Base-by-base conservation (phyloP, 2,888 invertebrate genomes). In the Sesamia inferens region DNA sequence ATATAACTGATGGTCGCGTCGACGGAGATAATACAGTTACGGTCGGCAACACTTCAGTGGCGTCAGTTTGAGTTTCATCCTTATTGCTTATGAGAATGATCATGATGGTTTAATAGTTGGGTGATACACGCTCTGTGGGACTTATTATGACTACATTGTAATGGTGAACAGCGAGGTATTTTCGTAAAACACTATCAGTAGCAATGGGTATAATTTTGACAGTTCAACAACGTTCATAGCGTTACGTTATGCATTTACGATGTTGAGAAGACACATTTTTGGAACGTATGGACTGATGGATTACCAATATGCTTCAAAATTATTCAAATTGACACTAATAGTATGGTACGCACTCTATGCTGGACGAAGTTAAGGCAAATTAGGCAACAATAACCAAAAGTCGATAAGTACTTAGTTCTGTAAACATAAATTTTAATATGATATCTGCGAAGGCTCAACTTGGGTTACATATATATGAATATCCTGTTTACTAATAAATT, bases 1-100 rank as follows among this genome's bases (percentile, higher is more conserved):
- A 76, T 82, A 71, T 78, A 80, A 85, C 71, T 82, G 76, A 84
- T 81, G 84, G 62, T 68, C 14, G 71, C 68, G 76, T 68, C 58
- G 72, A 80, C 71, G 54, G 62, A 79, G 75, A 79, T 84, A 81
- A 78, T 79, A 74, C 48, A 59, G 75, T 83, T 79, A 80, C 57
- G 74, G 75, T 74, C 59, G 75, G 61, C 62, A 58, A 76, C 68
- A 72, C 65, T 82, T 76, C 69, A 78, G 70, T 76, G 76, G 65
- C 65, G 54, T 58, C 31, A 48, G 72, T 79, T 74, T 78, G 63
- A 74, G 77, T 77, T 79, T 66, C 75, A 63, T 76, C 70, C 74
- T 71, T 70, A 75, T 66, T 75, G 72, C 65, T 84, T 64, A 71
- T 76, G 73, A 72, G 57, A 51, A 72, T 71, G 24, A 73, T 82